These are phyloP conservation scores for Mimas tiliae DNA, from an alignment of 2,888 invertebrate genomes.

Conservation along the genomic window DNA sequence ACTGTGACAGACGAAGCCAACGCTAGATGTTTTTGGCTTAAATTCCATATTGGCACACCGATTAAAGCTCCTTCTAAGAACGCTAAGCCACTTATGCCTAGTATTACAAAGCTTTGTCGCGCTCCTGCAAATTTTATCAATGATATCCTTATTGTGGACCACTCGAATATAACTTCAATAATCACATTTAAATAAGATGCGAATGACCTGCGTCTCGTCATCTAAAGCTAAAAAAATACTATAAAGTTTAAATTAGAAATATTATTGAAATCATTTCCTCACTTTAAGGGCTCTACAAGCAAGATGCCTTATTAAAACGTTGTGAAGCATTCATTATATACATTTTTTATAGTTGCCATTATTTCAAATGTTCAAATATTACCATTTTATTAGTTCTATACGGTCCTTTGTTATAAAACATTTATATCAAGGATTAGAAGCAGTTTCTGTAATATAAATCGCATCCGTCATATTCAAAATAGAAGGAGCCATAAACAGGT, in stretches of 20 bases:
- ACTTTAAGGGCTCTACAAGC: slow-evolving; percentile 41
- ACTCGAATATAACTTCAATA: slow-evolving; percentile 31
- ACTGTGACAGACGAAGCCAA: slow-evolving; percentile 69
- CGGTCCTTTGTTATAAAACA: slow-evolving; percentile 3
- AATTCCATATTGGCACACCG: slow-evolving; percentile 61
- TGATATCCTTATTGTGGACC: slow-evolving; percentile 8
- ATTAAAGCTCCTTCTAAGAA: slow-evolving; percentile 52
- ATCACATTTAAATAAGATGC: slow-evolving; percentile 35
- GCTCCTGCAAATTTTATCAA: slow-evolving; percentile 48
- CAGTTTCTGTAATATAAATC: too few relatives aligned
- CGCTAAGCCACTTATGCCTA: slow-evolving; percentile 55
- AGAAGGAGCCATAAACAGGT: too few relatives aligned
- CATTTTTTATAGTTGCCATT: slow-evolving; percentile 40
- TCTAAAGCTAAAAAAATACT: too few relatives aligned
- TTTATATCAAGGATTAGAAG: too few relatives aligned
- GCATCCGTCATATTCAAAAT: too few relatives aligned
- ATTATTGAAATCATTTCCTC: slow-evolving; percentile 42
- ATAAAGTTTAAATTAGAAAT: slow-evolving; percentile 47
- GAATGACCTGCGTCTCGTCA: too few relatives aligned
- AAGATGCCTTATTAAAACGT: slow-evolving; percentile 53
- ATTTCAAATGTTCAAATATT: slow-evolving; percentile 30
- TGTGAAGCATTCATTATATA: slow-evolving; percentile 41
- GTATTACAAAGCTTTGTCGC: slow-evolving; percentile 48
- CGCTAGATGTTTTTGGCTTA: slow-evolving; percentile 63
- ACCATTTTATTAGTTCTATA: slow-evolving; percentile 7